Percentiles rank a stretch among this genome's conserved stretches.
These are phyloP conservation scores for Drosophila mayri DNA, from an alignment of 1,140 invertebrate species.

Conservation along the genomic window DNA sequence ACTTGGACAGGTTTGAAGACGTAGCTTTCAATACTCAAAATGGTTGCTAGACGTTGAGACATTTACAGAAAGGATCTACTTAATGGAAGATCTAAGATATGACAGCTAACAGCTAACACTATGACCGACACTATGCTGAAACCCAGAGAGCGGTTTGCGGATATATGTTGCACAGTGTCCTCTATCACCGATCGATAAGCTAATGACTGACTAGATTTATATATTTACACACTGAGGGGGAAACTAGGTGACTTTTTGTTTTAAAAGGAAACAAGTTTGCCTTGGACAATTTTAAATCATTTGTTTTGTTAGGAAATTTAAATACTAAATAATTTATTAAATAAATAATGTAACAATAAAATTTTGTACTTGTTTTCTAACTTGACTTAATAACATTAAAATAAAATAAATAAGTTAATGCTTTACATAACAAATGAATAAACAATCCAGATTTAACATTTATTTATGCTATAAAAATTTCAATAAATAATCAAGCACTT, in stretches of 20 bases:
- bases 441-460: background rate
- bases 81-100: slow-evolving; percentile 80
- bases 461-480: background rate
- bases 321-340: background rate
- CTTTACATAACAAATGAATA: background rate
- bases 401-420: background rate
- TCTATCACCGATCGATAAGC: slow-evolving; percentile 60
- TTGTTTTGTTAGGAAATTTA: background rate
- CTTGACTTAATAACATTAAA: too few relatives aligned
- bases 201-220: slow-evolving; percentile 38
- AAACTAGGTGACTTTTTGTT: background rate
- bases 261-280: background rate
- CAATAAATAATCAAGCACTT: background rate
- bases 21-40: slow-evolving; percentile 60
- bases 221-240: slow-evolving; percentile 21
- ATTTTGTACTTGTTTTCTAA: too few relatives aligned
- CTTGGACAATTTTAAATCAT: background rate
- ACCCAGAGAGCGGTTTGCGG: background rate
- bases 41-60: slow-evolving; percentile 42
- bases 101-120: slow-evolving; percentile 56
- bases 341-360: background rate
- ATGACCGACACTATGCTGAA: slow-evolving; percentile 36
- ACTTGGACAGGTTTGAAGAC: slow-evolving; percentile 78
- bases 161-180: slow-evolving; percentile 37
- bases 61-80: slow-evolving; percentile 49